A percentile compares a stretch with the other conserved stretches of the same genome.
phyloP scores from a whole-genome alignment of 2,797 vertebrate species.

The Enteromius afrohamiltoni region DNA sequence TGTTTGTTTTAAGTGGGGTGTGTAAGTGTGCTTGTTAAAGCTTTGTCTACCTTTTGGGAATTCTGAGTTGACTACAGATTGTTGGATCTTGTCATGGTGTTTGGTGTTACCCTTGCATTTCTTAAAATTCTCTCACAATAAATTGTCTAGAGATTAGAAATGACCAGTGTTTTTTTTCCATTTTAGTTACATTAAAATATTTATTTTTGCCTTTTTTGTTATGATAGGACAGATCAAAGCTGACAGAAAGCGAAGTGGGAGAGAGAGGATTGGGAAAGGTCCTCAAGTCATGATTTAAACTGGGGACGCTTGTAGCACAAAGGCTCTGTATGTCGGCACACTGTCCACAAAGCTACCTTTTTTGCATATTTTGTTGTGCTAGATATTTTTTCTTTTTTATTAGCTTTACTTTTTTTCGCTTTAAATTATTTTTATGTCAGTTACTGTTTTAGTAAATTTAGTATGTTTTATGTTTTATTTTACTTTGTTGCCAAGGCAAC shows the following conservation, averaged over 20 bases:
- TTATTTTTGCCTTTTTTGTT: neutral
- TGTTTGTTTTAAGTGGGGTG: neutral
- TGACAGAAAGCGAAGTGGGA: neutral
- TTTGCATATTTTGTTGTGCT: neutral
- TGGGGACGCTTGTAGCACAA: neutral
- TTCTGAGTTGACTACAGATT: neutral
- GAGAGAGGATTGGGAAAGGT: neutral
- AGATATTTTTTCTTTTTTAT: neutral
- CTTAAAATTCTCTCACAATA: neutral
- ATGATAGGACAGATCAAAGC: neutral
- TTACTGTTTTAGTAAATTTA: neutral
- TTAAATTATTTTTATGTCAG: neutral
- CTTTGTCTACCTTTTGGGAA: neutral
- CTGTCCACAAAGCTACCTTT: neutral
- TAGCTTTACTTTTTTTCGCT: neutral
- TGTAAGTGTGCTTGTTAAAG: neutral
- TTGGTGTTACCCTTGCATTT: constrained; percentile 4
- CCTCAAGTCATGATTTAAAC: neutral
- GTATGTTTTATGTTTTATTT: neutral
- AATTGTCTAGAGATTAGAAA: neutral
- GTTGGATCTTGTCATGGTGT: neutral
- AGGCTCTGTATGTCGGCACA: neutral
- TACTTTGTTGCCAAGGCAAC: neutral
- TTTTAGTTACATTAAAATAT: no score
- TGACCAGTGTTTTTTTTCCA: neutral